Base-by-base conservation (phyloP, 2,888 invertebrate genomes). In the Melinaea marsaeus region DNA sequence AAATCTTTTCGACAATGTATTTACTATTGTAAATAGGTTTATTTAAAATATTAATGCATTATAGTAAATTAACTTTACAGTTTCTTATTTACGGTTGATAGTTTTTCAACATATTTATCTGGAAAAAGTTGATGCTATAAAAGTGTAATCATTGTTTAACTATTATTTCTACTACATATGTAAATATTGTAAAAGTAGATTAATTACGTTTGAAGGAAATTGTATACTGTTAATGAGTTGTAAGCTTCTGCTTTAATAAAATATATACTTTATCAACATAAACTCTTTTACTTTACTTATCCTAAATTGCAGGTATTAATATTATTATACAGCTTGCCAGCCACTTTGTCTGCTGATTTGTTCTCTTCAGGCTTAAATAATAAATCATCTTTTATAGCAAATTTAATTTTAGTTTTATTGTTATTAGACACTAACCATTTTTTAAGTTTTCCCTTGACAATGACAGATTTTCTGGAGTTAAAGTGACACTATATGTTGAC, bases 221-320 rank as follows among this genome's bases (percentile, higher is more conserved):
- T 82, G 78, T 79, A 80, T 84, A 82, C 84, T 87, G 83, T 85
- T 88, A 83, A 84, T 65, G 79, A 84, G 85, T 85, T 88, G 84
- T 86, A 85, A 87, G 83, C 79, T 78, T 80, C 85, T 83, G 86
- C 87, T 88, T 86, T 81, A 80, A 83, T 86, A 84, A 87, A 88
- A 83, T 77, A 76, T 84, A 82, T 85, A 85, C 78, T 84, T 83
- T 80, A 79, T 74, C 74, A 69, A 71, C 46, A 51, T 64, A 65
- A 64, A 56, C 63, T 61, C 57, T 71, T 70, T 63, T 61, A 22
- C 65, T 70, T 71, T 65, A 35, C 13, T 13, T 48, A 22, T 22
- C 22, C 13, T n/a, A 6, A 13, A 6, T 7, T n/a, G 32, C 11
- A 3, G 2, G 13, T 11, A 42, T 7, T 9, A 22, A 22, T 22